These are phyloP conservation scores for Drosophila anomalata DNA, from an alignment of 2,888 invertebrate genomes.

Conservation along the genomic window DNA sequence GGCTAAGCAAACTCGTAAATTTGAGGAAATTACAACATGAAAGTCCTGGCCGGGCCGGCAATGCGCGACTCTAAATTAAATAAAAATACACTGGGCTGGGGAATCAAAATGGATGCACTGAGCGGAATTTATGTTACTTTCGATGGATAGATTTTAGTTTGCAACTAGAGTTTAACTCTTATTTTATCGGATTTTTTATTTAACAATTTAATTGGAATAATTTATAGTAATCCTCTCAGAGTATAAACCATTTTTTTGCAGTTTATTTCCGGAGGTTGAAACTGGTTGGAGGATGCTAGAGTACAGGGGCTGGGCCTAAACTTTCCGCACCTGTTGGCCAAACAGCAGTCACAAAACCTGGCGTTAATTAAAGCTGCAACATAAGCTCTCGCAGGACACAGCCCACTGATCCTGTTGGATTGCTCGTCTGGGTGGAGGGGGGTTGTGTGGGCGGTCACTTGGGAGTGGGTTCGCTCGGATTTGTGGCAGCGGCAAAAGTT, in stretches of 20 bases:
- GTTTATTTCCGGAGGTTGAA: background rate
- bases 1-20: conserved; percentile 73
- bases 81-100: conserved; percentile 56
- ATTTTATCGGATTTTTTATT: too few species aligned
- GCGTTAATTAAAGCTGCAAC: conserved; percentile 75
- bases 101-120: conserved; percentile 11
- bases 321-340: conserved; percentile 70
- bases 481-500: conserved; percentile 57
- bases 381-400: conserved; percentile 46
- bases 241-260: background rate
- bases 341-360: conserved; percentile 49
- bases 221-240: background rate
- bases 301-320: conserved; percentile 44
- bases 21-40: conserved; percentile 75
- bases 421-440: background rate
- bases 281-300: background rate
- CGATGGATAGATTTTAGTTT: too few species aligned
- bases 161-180: too few species aligned
- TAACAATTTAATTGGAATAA: background rate
- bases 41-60: conserved; percentile 51
- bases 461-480: conserved; percentile 41
- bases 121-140: background rate
- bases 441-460: background rate
- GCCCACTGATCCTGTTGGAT: conserved; percentile 27
- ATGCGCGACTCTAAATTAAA: conserved; percentile 72